These are phyloP conservation scores for Argentina silus DNA, from an alignment of 2,797 vertebrate genomes.

Conservation along the genomic window DNA sequence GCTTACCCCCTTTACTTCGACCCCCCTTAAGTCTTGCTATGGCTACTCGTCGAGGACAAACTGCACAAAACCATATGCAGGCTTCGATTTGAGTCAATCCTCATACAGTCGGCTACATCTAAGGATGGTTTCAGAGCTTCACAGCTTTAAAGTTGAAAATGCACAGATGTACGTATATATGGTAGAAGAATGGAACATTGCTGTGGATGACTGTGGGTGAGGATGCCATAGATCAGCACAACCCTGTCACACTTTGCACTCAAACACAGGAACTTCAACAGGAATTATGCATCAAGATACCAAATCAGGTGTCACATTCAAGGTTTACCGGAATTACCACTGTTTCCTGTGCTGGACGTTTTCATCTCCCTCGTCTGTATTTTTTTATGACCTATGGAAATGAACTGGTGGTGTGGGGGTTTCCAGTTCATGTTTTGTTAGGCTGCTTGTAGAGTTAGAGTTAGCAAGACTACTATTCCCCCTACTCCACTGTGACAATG, in stretches of 20 bases:
- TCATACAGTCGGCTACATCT: neutral
- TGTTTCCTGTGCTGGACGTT: conserved; percentile 12
- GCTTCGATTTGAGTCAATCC: neutral
- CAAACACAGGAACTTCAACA: conserved; percentile 23
- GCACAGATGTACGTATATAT: neutral
- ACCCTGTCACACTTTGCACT: conserved; percentile 7
- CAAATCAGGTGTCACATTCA: conserved; percentile 24
- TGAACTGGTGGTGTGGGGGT: neutral
- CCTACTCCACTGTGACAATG: neutral
- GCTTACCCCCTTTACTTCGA: neutral
- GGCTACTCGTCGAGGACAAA: conserved; percentile 1
- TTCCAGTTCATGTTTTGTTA: neutral
- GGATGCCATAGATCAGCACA: conserved; percentile 2
- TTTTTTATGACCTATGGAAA: conserved; percentile 5
- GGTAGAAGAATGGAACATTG: neutral
- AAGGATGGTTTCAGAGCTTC: neutral
- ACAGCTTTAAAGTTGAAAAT: neutral
- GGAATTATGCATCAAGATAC: conserved; percentile 42
- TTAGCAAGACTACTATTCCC: neutral
- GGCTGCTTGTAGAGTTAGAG: neutral
- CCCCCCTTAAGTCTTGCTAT: neutral
- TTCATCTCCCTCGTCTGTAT: conserved; percentile 4
- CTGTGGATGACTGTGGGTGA: neutral
- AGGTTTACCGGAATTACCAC: neutral
- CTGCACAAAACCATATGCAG: neutral